These are phyloP conservation scores for Heliothis subflexa DNA, from an alignment of 1,140 invertebrate species.

Conservation along the genomic window DNA sequence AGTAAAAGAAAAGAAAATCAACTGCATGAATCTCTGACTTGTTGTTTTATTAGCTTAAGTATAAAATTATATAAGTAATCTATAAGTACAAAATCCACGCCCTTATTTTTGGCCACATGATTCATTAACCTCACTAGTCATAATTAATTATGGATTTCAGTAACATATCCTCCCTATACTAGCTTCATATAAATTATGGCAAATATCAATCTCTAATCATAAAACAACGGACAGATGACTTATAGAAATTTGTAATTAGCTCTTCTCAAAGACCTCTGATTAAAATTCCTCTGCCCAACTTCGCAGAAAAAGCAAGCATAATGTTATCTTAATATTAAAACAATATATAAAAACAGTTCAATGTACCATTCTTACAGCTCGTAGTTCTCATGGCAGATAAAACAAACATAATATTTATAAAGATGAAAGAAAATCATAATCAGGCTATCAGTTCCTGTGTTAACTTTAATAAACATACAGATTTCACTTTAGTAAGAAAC, in stretches of 20 bases:
- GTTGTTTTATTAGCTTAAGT: no score
- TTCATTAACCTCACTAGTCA: no score
- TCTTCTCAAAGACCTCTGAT: not conserved
- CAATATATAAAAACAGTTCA: not conserved
- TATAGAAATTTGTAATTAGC: not conserved
- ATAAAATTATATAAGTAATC: no score
- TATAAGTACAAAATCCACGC: no score
- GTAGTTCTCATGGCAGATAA: not conserved
- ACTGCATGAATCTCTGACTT: no score
- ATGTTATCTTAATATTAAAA: not conserved
- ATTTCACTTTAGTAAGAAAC: slow-evolving; percentile 4
- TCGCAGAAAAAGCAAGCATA: no score
- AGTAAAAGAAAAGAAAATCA: not conserved
- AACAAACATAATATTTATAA: not conserved
- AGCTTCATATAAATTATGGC: no score
- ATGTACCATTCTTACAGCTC: not conserved
- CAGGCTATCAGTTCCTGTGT: not conserved
- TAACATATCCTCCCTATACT: no score
- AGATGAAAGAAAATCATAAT: slow-evolving; percentile 5
- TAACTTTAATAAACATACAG: not conserved
- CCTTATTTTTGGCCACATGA: no score
- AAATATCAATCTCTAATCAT: no score
- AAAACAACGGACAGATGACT: no score
- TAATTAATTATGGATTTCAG: no score
- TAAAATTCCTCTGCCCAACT: not conserved